Evolutionary conservation across 2,113 vertebrate genomes (phyloP), one percentile per base, ranked within the genome.

Genomic region (Puntigrus tetrazona): DNA sequence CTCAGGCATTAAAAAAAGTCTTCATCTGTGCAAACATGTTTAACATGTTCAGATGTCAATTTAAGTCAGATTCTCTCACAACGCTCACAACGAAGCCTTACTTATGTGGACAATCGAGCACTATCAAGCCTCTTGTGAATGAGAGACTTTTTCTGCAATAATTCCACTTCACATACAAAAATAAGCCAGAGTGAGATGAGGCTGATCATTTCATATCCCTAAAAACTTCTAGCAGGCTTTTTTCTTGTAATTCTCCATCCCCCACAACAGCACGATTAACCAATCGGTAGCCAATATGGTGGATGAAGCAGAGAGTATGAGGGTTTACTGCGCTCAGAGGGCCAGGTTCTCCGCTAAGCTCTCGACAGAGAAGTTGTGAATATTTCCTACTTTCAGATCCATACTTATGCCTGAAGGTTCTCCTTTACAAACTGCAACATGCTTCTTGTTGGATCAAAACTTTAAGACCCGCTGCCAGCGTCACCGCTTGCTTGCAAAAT

Each of bases 401-500:
- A 29, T 61, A 82, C 69, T 78, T 70, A 70, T 77, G 73, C 74
- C 63, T 86, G 74, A 47, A 83, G 63, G 61, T 78, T 59, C 65
- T 72, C 41, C 29, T 70, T 82, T 65, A 83, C 85, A 83, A 31
- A 67, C 65, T 5, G 11, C 41, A 67, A 80, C 52, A 59, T 47
- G 45, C 20, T 77, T 55, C 31, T 45, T 55, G 47, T 45, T 69
- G 70, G 73, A 65, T 89, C 67, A 81, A 55, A 81, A 52, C 78
- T 89, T 82, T 73, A 63, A 29, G 59, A 85, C 84, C 10, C 2
- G 34, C 34, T 82, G 50, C 77, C 81, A 83, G 52, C 25, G 29
- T 34, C 20, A 13, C 22, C 20, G 7, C 36, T 50, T 36, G 70
- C 61, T 67, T 36, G 83, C 85, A 86, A 67, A 85, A 92, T 92